Evolutionary conservation across 2,888 invertebrate genomes (phyloP).

Genomic region (Synergus itoensis): DNA sequence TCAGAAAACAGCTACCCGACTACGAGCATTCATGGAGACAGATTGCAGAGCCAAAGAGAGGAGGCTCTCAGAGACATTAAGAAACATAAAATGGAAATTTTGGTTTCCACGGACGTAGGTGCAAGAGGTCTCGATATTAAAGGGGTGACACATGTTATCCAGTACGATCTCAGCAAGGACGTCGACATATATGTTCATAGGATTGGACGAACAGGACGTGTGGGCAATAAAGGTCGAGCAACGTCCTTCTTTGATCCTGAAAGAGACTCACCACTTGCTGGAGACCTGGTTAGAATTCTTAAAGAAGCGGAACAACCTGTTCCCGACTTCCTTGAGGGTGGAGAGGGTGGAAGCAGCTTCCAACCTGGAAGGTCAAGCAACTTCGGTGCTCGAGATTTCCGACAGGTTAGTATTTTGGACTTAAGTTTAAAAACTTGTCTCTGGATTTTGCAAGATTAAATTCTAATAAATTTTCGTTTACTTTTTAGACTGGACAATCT

Average conservation of each 20-base stretch:
- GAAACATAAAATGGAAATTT: constrained; percentile 84
- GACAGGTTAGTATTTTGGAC: constrained; percentile 79
- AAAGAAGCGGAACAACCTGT: constrained; percentile 88
- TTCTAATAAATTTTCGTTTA: neutral
- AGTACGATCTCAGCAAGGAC: constrained; percentile 93
- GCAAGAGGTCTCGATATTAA: constrained; percentile 95
- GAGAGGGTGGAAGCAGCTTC: constrained; percentile 73
- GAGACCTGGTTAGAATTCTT: constrained; percentile 86
- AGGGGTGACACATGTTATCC: constrained; percentile 92
- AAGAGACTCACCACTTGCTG: constrained; percentile 81
- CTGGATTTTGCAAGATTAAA: constrained; percentile 14
- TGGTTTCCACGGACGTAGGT: constrained; percentile 97
- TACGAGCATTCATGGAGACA: constrained; percentile 88
- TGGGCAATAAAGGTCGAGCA: constrained; percentile 93
- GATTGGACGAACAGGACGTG: constrained; percentile 96
- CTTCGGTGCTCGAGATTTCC: constrained; percentile 87
- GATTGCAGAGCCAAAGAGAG: constrained; percentile 87
- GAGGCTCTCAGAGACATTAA: constrained; percentile 89
- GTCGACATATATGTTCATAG: constrained; percentile 97
- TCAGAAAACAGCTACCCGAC: constrained; percentile 87
- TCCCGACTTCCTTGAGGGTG: constrained; percentile 82
- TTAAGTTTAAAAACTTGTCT: neutral
- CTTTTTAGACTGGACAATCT: neutral
- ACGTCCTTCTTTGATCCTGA: constrained; percentile 88
- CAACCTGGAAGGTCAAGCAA: constrained; percentile 72